Percentiles rank a stretch among this genome's conserved stretches.
These are phyloP conservation scores for Creontiades dilutus DNA, from an alignment of 2,888 invertebrate genomes.

Conservation along the genomic window DNA sequence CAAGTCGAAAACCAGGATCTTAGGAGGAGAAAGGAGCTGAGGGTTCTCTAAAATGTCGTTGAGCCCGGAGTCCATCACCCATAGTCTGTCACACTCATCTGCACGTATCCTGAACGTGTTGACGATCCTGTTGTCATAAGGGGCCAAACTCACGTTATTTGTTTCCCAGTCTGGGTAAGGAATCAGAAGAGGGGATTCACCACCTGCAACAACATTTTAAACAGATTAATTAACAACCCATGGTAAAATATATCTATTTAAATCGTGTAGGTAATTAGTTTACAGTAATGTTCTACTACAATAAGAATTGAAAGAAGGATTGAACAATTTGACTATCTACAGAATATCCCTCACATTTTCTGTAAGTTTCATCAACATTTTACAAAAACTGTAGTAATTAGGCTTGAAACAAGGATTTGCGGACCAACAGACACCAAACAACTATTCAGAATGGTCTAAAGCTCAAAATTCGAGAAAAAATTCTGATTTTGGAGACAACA, in stretches of 20 bases:
- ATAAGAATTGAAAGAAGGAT: too few relatives aligned
- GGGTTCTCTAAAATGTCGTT: constrained; percentile 82
- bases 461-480: too few relatives aligned
- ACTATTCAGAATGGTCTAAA: too few relatives aligned
- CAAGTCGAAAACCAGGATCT: constrained; percentile 86
- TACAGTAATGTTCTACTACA: too few relatives aligned
- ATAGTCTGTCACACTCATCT: constrained; percentile 87
- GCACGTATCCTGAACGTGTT: constrained; percentile 88
- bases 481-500: too few relatives aligned
- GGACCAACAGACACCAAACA: too few relatives aligned
- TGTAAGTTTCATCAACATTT: too few relatives aligned
- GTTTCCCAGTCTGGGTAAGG: constrained; percentile 90
- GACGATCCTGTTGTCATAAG: constrained; percentile 77
- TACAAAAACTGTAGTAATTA: too few relatives aligned
- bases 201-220: constrained; percentile 73
- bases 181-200: constrained; percentile 83
- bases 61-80: constrained; percentile 90
- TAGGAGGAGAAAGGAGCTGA: constrained; percentile 83
- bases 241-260: too few relatives aligned
- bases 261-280: too few relatives aligned
- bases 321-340: too few relatives aligned
- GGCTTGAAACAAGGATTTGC: too few relatives aligned
- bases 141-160: constrained; percentile 84
- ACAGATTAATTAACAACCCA: not conserved
- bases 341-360: not conserved